Conservation (phyloP, 2,797 vertebrate species). For the Falco concolor region DNA sequence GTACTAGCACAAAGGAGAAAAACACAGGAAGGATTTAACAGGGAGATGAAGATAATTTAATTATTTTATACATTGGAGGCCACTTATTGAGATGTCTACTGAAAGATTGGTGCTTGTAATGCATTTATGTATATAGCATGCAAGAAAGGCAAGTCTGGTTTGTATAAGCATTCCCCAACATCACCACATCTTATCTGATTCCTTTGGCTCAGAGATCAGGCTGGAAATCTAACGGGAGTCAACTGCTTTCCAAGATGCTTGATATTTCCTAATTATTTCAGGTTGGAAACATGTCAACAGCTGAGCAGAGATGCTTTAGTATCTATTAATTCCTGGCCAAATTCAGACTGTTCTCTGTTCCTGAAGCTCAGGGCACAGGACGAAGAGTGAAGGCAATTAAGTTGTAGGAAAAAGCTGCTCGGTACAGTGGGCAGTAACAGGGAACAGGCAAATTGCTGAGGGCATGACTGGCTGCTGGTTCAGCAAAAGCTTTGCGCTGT, state of each 20-base stretch:
- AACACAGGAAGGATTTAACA: background rate
- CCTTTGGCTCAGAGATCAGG: constrained; percentile 55
- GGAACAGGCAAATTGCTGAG: no score
- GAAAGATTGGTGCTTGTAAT: background rate
- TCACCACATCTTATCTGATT: constrained; percentile 56
- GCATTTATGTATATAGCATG: background rate
- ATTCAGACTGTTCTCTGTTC: background rate
- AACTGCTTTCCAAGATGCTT: constrained; percentile 10
- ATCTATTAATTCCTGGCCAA: background rate
- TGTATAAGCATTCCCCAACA: constrained; percentile 58
- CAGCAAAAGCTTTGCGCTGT: background rate
- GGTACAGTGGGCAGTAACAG: fast-evolving
- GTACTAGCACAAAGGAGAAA: background rate
- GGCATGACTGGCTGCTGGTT: background rate
- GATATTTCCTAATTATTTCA: constrained; percentile 21
- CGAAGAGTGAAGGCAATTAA: background rate
- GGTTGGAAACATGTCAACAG: constrained; percentile 14
- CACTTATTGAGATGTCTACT: background rate
- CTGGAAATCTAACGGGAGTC: constrained; percentile 4
- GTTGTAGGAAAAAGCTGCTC: background rate
- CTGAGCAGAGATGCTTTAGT: background rate
- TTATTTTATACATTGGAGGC: background rate
- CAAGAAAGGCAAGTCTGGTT: background rate
- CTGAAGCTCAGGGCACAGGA: background rate
- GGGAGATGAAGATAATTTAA: background rate